These are phyloP conservation scores for Taenioides sp. DNA, from an alignment of 2,797 vertebrate species.

Conservation along the genomic window DNA sequence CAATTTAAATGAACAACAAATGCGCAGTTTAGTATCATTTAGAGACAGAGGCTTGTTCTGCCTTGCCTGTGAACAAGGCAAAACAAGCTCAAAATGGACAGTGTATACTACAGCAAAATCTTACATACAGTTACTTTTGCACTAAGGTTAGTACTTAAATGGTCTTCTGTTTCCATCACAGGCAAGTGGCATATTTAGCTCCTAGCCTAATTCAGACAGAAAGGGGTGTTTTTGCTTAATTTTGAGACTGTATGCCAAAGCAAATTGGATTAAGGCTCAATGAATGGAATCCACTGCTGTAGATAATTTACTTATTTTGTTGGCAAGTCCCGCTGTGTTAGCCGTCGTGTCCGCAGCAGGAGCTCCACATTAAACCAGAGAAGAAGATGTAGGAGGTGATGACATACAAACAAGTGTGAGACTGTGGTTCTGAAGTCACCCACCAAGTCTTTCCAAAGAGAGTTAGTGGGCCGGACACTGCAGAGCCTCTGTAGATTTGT, in stretches of 20 bases:
- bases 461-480: slow-evolving; percentile 23
- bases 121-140: too few species aligned
- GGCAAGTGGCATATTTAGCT: slow-evolving; percentile 2
- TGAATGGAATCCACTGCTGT: slow-evolving; percentile 8
- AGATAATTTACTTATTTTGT: slow-evolving; percentile 2
- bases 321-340: background rate
- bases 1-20: too few species aligned
- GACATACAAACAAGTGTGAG: slow-evolving; percentile 38
- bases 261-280: slow-evolving; percentile 5
- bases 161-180: background rate
- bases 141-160: too few species aligned
- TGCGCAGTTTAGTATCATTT: too few species aligned
- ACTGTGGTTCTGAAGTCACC: slow-evolving; percentile 18
- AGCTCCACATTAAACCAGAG: slow-evolving; percentile 14
- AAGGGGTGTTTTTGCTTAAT: background rate
- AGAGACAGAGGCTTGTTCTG: too few species aligned
- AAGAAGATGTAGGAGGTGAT: slow-evolving; percentile 34
- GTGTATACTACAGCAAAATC: too few species aligned
- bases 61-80: too few species aligned
- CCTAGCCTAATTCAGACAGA: background rate
- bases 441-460: slow-evolving; percentile 16
- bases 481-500: slow-evolving; percentile 35
- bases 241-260: slow-evolving; percentile 3
- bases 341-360: background rate
- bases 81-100: too few species aligned